phyloP scores from a whole-genome alignment of 2,888 invertebrate species.

The Conistra vaccinii region DNA sequence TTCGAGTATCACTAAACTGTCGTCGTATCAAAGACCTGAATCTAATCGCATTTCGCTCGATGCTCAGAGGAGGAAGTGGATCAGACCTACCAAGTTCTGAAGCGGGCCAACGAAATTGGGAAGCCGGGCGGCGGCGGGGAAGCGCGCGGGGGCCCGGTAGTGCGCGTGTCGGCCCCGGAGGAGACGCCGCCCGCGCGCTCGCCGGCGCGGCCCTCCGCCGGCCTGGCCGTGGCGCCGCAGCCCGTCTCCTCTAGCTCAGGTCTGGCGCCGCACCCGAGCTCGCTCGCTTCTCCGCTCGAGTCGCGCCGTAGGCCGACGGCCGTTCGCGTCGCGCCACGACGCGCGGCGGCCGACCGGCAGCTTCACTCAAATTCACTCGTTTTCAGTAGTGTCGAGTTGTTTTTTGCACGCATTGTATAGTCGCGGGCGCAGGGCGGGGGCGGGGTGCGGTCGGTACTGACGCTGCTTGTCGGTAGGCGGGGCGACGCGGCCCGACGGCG shows the following conservation, averaged over 20 bases:
- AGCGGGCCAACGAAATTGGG: constrained; percentile 97
- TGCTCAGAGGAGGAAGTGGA: constrained; percentile 94
- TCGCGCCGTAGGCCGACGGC: constrained; percentile 83
- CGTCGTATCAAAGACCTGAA: constrained; percentile 73
- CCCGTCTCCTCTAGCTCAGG: constrained; percentile 93
- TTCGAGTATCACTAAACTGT: constrained; percentile 64
- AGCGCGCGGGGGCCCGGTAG: constrained; percentile 87
- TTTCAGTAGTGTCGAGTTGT: constrained; percentile 88
- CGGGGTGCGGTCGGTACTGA: constrained; percentile 86
- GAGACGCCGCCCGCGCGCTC: constrained; percentile 84
- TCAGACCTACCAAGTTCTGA: constrained; percentile 98
- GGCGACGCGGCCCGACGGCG: constrained; percentile 91
- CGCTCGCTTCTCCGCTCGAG: constrained; percentile 85
- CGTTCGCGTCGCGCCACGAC: constrained; percentile 69
- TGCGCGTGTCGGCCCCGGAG: constrained; percentile 86
- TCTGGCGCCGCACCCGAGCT: constrained; percentile 88
- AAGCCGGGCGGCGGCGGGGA: constrained; percentile 90
- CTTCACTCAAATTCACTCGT: constrained; percentile 87
- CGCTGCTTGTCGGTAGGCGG: constrained; percentile 89
- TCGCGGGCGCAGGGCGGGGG: constrained; percentile 87
- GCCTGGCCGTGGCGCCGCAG: constrained; percentile 92
- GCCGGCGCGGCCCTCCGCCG: constrained; percentile 87
- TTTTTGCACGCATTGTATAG: constrained; percentile 87
- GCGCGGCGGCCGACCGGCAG: constrained; percentile 79
- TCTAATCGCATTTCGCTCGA: constrained; percentile 86